Evolutionary conservation across 2,888 invertebrate genomes (phyloP), one percentile per base, ranked within the genome.

Genomic region (Dilophus febrilis): DNA sequence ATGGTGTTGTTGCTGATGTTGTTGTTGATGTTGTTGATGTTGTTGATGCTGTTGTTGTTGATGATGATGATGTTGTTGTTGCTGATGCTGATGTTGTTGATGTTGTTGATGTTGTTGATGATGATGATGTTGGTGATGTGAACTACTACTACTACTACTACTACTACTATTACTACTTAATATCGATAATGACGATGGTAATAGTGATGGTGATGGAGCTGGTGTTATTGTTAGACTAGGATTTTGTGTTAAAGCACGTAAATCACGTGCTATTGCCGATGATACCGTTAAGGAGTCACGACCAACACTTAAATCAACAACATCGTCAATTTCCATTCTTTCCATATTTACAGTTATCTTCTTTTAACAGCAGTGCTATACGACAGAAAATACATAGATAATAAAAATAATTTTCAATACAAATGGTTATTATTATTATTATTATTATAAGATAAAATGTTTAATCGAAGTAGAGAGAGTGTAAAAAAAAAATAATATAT

Each of bases 261-360:
- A 55, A 53, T 74, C 74, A 50, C 74, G 55, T 37, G 51, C 53
- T 26, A 54, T 55, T 40, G 58, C 52, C 42, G 56, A 55, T 44
- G 62, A 58, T 52, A 62, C 62, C 37, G 59, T 60, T 27, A 60
- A 47, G 40, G 61, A 57, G 50, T 63, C 64, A 45, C 62, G 52
- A n/a, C 59, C 57, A 35, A 86, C 73, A 65, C 86, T 87, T 53
- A 88, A 72, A 71, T 88, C 87, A 53, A 88, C 86, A 49, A 86
- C 86, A 56, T 87, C 85, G 67, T 86, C 85, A 59, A 84, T 76
- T 64, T 87, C 86, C 86, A 87, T 87, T 68, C 74, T 77, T 58
- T 71, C 71, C 71, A 63, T 61, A 29, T n/a, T 6, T 32, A 11
- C 31, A n/a, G n/a, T n/a, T n/a, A n/a, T n/a, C n/a, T n/a, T n/a